These are phyloP conservation scores for Tautogolabrus adspersus DNA, from an alignment of 2,113 vertebrate genomes.

Conservation along the genomic window DNA sequence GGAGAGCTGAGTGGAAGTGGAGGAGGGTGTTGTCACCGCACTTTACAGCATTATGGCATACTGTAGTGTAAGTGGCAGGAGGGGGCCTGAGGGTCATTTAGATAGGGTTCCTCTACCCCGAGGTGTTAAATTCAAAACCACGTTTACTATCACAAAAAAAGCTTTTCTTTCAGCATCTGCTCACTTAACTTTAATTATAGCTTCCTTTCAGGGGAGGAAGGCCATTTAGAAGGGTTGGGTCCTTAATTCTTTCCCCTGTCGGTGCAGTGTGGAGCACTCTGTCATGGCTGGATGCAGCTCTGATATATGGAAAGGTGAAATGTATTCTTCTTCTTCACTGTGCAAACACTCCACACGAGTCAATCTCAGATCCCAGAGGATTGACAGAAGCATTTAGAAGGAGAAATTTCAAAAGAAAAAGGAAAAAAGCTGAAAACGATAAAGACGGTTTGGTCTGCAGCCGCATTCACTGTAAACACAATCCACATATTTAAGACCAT, in stretches of 20 bases:
- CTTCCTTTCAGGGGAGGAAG: conserved; percentile 68
- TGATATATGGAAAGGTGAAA: conserved; percentile 56
- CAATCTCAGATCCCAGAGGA: conserved; percentile 25
- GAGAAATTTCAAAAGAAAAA: conserved; percentile 15
- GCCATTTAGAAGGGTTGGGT: conserved; percentile 75
- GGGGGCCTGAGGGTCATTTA: conserved; percentile 77
- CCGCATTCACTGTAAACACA: conserved; percentile 5
- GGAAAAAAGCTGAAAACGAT: conserved; percentile 1
- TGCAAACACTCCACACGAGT: conserved; percentile 52
- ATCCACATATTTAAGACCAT: conserved; percentile 14
- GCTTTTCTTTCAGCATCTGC: conserved; percentile 84
- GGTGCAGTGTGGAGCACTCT: conserved; percentile 39
- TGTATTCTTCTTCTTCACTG: conserved; percentile 34
- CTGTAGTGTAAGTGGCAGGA: conserved; percentile 72
- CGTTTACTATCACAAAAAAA: conserved; percentile 79
- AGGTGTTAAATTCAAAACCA: conserved; percentile 86
- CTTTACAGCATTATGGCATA: conserved; percentile 72
- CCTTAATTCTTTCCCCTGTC: conserved; percentile 55
- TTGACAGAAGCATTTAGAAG: conserved; percentile 34
- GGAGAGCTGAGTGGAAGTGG: conserved; percentile 48
- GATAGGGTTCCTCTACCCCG: conserved; percentile 78
- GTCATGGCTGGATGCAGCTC: conserved; percentile 52
- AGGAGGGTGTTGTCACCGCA: conserved; percentile 70
- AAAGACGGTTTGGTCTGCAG: conserved; percentile 18
- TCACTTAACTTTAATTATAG: conserved; percentile 86